These are phyloP conservation scores for Drosophila koepferae DNA, from an alignment of 2,888 invertebrate species.

Conservation along the genomic window DNA sequence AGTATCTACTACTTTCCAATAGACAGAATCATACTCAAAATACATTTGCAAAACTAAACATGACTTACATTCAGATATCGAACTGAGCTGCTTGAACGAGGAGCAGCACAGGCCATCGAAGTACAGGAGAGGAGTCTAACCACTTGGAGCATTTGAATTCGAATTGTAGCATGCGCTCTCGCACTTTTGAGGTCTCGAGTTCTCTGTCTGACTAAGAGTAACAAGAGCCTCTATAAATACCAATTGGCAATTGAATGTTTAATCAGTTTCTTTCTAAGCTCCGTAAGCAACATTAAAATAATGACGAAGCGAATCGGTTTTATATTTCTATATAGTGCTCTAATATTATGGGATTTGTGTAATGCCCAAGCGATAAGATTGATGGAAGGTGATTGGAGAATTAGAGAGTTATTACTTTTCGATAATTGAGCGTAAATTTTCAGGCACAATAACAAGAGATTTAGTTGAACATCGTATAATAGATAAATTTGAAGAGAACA, in stretches of 20 bases:
- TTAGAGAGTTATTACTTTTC: background rate
- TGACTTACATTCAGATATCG: too few relatives aligned
- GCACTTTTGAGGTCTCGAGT: background rate
- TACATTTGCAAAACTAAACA: background rate
- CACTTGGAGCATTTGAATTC: background rate
- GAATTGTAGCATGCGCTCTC: background rate
- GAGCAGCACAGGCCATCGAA: background rate
- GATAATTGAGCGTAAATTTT: background rate
- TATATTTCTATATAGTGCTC: background rate
- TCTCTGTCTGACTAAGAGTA: background rate
- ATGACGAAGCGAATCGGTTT: constrained; percentile 15
- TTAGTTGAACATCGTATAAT: background rate
- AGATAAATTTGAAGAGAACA: constrained; percentile 1
- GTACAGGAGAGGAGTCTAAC: too few relatives aligned
- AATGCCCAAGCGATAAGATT: background rate
- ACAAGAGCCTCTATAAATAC: constrained; percentile 28
- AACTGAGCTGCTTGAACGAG: background rate
- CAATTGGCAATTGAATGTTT: background rate
- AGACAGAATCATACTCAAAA: background rate
- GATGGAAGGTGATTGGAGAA: constrained; percentile 12
- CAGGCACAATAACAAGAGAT: background rate
- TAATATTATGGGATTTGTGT: background rate
- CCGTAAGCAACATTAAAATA: constrained; percentile 22
- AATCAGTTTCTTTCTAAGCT: constrained; percentile 9
- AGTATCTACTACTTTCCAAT: background rate